Evolutionary conservation across 2,888 invertebrate species (phyloP).

Genomic region (Tenodera sinensis): DNA sequence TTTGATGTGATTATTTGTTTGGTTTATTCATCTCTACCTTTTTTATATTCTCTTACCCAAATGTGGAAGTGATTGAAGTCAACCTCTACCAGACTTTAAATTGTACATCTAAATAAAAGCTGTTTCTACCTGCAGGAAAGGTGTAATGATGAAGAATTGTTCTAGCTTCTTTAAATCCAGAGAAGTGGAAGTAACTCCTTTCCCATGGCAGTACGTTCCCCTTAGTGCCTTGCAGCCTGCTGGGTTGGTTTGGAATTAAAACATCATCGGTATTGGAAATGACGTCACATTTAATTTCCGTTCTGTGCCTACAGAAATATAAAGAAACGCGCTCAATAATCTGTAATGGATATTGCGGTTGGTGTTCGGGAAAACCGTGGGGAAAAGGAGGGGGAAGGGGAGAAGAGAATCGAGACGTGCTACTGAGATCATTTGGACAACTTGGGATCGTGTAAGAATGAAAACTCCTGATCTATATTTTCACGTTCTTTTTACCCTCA

Average conservation of each 20-base stretch:
- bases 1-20: too few relatives aligned
- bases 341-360: slow-evolving; percentile 1
- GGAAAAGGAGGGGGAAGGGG: not conserved
- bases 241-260: slow-evolving; percentile 1
- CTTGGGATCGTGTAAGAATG: not conserved
- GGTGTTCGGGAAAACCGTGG: not conserved
- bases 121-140: too few relatives aligned
- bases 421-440: not conserved
- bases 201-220: not conserved
- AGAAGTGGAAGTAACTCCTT: not conserved
- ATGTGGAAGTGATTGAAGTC: too few relatives aligned
- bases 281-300: slow-evolving; percentile 11
- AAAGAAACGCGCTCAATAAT: slow-evolving; percentile 4
- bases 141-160: not conserved
- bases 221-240: not conserved
- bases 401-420: not conserved
- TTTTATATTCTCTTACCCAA: too few relatives aligned
- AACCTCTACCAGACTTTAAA: too few relatives aligned
- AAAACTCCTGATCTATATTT: not conserved
- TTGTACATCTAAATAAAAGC: too few relatives aligned
- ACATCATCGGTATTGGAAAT: slow-evolving; percentile 7
- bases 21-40: too few relatives aligned
- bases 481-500: not conserved
- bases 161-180: not conserved
- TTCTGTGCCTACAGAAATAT: not conserved